These are phyloP conservation scores for Brachymystax lenok DNA, from an alignment of 2,797 vertebrate genomes.

Conservation along the genomic window DNA sequence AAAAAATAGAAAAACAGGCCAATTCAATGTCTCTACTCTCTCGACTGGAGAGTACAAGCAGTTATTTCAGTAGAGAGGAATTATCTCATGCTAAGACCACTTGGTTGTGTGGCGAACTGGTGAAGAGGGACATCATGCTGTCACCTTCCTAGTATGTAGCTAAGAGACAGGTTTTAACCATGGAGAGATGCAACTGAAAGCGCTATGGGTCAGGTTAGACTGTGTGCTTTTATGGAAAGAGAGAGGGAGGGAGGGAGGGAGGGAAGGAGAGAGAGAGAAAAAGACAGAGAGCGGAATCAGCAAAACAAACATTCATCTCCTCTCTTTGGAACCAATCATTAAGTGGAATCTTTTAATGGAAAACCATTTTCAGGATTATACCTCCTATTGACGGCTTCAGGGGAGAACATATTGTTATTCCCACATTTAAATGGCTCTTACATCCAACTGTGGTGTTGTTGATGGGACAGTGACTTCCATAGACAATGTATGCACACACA, in stretches of 20 bases:
- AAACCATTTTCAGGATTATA: neutral
- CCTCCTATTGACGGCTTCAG: neutral
- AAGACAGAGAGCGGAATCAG: neutral
- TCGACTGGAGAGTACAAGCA: neutral
- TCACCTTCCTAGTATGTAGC: conserved; percentile 44
- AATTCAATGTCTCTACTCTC: neutral
- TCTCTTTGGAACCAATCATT: neutral
- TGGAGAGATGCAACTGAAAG: conserved; percentile 39
- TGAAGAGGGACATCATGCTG: conserved; percentile 71
- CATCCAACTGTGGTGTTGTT: neutral
- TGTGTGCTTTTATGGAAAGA: conserved; percentile 23
- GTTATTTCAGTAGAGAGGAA: neutral
- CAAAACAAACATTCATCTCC: neutral
- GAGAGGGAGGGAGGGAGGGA: conserved; percentile 6
- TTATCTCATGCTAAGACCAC: neutral
- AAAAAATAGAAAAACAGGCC: neutral
- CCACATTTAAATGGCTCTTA: neutral
- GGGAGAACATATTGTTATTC: neutral
- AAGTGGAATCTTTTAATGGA: neutral
- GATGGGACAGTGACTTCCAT: conserved; percentile 23
- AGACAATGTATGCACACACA: neutral
- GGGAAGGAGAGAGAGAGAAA: neutral
- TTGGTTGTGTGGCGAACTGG: conserved; percentile 30
- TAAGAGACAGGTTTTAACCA: neutral
- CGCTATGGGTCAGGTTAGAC: neutral